Evolutionary conservation across 2,797 vertebrate genomes (phyloP).

Genomic region (Agapornis canus): DNA sequence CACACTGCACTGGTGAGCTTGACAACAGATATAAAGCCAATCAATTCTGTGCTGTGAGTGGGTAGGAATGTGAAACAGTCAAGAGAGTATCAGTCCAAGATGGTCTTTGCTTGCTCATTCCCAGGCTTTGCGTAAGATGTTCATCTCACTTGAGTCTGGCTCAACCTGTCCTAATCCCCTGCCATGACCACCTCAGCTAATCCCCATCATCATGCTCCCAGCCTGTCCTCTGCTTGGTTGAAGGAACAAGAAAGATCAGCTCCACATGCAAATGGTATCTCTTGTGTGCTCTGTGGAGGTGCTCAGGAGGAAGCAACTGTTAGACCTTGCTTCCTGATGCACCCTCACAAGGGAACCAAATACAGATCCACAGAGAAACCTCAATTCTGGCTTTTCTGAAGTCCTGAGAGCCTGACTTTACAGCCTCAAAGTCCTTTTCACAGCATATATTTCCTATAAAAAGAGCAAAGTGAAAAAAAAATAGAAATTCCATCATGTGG

Average conservation of each 20-base stretch:
- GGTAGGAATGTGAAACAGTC: background rate
- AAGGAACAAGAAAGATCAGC: background rate
- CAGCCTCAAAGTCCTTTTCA: conserved; percentile 23
- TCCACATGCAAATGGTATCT: background rate
- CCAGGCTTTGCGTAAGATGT: background rate
- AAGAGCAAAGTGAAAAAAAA: conserved; percentile 67
- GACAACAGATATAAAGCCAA: background rate
- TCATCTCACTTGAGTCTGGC: background rate
- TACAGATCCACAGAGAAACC: background rate
- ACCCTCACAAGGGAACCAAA: background rate
- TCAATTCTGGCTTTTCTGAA: background rate
- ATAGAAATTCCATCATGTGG: conserved; percentile 56
- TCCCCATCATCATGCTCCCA: background rate
- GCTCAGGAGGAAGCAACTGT: background rate
- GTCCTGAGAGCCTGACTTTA: conserved; percentile 29
- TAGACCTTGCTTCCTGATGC: background rate
- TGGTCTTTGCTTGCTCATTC: background rate
- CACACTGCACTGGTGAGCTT: background rate
- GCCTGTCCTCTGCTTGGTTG: background rate
- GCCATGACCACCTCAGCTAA: background rate
- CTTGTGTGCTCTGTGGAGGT: background rate
- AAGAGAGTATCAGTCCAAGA: background rate
- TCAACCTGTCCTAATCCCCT: background rate
- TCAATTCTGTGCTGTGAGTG: background rate
- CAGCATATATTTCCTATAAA: conserved; percentile 42